Base-by-base conservation (phyloP, 2,113 vertebrate species). In the Eudorcas thomsonii region DNA sequence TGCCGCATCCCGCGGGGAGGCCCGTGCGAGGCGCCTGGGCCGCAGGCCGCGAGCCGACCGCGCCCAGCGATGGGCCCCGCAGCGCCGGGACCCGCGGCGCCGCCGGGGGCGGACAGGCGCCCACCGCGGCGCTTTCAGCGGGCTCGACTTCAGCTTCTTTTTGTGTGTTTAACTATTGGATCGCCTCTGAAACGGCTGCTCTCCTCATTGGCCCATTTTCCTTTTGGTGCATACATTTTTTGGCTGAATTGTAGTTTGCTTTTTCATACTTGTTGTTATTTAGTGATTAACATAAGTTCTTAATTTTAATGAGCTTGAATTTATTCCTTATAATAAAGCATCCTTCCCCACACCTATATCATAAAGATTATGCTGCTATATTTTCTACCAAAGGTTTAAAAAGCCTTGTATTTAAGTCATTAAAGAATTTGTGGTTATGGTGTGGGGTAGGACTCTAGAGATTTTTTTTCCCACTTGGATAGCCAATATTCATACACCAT, bases 51-150 rank as follows among this genome's bases (percentile, higher is more conserved):
- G 5, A 13, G 1, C 2, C 14, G 23, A 25, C 14, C 71, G 26
- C 0, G 3, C 7, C 36, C 14, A 25, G 71, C 1, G 1, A 26
- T 36, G 2, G 1, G 4, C 14, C 23, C 0, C 26, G 12, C 36
- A 4, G 36, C 36, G 4, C 8, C 39, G 39, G 39, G 39, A 39
- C 39, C n/a, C n/a, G n/a, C n/a, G n/a, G n/a, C n/a, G n/a, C n/a
- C n/a, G n/a, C n/a, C n/a, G n/a, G n/a, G n/a, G n/a, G n/a, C 39
- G 39, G 39, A 39, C 39, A 39, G 39, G 39, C 39, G 3, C 39
- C 39, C 39, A 39, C 39, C 39, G 39, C 39, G 39, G 39, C 39
- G 39, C 39, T 39, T 39, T 39, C 39, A 39, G 39, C 39, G 39
- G 36, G 36, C 39, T 39, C 39, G 57, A 45, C 28, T 59, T 59